phyloP scores from a whole-genome alignment of 1,140 invertebrate species.

The Cyclina sinensis region DNA sequence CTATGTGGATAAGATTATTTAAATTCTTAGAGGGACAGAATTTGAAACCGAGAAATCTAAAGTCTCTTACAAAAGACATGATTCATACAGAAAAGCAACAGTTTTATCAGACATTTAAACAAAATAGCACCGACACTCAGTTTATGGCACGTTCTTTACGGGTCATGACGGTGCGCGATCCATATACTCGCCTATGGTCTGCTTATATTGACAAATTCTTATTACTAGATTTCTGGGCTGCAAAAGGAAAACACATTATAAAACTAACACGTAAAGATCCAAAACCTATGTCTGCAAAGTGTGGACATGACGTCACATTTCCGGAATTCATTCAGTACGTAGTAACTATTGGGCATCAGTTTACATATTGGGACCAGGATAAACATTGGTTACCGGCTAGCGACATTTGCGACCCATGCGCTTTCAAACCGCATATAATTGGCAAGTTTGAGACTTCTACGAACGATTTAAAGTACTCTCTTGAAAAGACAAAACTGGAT shows the following conservation, averaged over 20 bases:
- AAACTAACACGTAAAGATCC: conserved; percentile 33
- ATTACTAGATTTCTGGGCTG: conserved; percentile 70
- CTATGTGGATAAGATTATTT: conserved; percentile 47
- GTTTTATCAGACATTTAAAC: conserved; percentile 31
- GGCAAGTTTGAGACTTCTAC: conserved; percentile 73
- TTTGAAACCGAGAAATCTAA: background rate
- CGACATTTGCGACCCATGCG: conserved; percentile 71
- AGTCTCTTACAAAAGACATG: background rate
- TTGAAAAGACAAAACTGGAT: conserved; percentile 45
- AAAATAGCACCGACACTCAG: background rate
- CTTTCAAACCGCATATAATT: conserved; percentile 68
- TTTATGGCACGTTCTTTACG: conserved; percentile 37
- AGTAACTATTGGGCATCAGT: conserved; percentile 18
- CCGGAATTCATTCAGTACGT: conserved; percentile 69
- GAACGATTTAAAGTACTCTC: conserved; percentile 55
- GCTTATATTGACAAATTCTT: conserved; percentile 74
- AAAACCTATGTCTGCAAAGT: background rate
- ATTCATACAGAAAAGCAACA: background rate
- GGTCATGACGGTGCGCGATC: conserved; percentile 69
- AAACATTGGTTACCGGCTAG: conserved; percentile 73
- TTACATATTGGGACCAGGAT: conserved; percentile 51
- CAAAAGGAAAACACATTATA: conserved; percentile 62
- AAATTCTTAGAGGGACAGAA: conserved; percentile 43
- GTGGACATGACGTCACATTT: conserved; percentile 73
- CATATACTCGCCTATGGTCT: conserved; percentile 72